These are phyloP conservation scores for Panorpa germanica DNA, from an alignment of 2,888 invertebrate genomes.

Conservation along the genomic window DNA sequence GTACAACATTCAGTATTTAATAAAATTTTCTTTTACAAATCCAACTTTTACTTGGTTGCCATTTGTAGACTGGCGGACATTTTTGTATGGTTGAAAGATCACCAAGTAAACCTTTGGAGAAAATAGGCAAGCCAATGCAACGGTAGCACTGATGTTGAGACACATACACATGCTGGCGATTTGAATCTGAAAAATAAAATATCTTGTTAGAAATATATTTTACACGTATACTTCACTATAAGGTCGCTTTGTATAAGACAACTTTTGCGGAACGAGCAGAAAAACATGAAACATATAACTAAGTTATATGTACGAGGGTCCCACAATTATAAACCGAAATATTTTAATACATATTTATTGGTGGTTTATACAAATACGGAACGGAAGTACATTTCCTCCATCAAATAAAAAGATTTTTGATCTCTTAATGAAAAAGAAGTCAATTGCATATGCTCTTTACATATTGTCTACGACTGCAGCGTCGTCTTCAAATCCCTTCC, in stretches of 20 bases:
- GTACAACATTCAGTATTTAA: too few species aligned
- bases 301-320: neutral
- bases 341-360: too few species aligned
- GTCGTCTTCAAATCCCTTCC: too few species aligned
- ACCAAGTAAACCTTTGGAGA: slow-evolving; percentile 62
- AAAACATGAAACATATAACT: neutral
- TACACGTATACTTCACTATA: slow-evolving; percentile 2
- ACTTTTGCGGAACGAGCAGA: neutral
- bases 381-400: too few species aligned
- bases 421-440: too few species aligned
- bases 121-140: slow-evolving; percentile 53
- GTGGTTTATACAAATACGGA: neutral
- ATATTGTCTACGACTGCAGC: too few species aligned
- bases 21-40: too few species aligned
- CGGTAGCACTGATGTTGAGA: slow-evolving; percentile 55
- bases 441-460: too few species aligned
- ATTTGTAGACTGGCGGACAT: slow-evolving; percentile 35
- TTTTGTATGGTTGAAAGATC: slow-evolving; percentile 61
- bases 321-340: neutral
- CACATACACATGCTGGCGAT: slow-evolving; percentile 60
- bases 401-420: too few species aligned
- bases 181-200: slow-evolving; percentile 38
- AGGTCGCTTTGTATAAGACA: slow-evolving; percentile 1
- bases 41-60: slow-evolving; percentile 20
- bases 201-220: slow-evolving; percentile 5